Evolutionary conservation across 2,888 invertebrate genomes (phyloP).

Genomic region (Hydroisotoma schaefferi): DNA sequence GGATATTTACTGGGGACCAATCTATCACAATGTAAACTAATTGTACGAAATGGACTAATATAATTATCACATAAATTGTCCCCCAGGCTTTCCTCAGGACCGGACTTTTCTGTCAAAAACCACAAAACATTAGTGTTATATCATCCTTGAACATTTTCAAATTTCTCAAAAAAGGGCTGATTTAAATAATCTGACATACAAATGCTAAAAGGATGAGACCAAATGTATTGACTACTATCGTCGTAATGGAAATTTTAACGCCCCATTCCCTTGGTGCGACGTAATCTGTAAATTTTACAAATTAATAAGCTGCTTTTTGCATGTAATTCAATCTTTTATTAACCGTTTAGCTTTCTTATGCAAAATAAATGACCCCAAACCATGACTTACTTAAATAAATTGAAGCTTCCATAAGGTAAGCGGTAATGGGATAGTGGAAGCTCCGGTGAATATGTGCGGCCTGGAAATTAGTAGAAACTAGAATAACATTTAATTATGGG

Average conservation of each 20-base stretch:
- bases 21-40: slow-evolving; percentile 36
- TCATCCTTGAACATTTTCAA: not conserved
- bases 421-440: slow-evolving; percentile 29
- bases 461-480: slow-evolving; percentile 10
- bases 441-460: slow-evolving; percentile 28
- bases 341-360: no score
- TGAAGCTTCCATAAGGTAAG: slow-evolving; percentile 27
- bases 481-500: not conserved
- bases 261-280: slow-evolving; percentile 21
- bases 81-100: slow-evolving; percentile 28
- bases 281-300: slow-evolving; percentile 23
- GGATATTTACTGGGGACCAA: slow-evolving; percentile 32
- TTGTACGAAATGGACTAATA: slow-evolving; percentile 30
- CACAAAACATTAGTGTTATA: not conserved
- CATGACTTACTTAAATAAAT: slow-evolving; percentile 18
- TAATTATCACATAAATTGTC: slow-evolving; percentile 35
- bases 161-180: not conserved
- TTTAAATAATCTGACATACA: slow-evolving; percentile 12
- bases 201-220: slow-evolving; percentile 31
- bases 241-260: slow-evolving; percentile 25
- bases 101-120: slow-evolving; percentile 16
- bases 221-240: slow-evolving; percentile 26
- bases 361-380: no score
- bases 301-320: no score
- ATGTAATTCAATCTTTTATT: no score